Base-by-base conservation (phyloP, 2,888 invertebrate genomes). In the Sinotaia quadrata region DNA sequence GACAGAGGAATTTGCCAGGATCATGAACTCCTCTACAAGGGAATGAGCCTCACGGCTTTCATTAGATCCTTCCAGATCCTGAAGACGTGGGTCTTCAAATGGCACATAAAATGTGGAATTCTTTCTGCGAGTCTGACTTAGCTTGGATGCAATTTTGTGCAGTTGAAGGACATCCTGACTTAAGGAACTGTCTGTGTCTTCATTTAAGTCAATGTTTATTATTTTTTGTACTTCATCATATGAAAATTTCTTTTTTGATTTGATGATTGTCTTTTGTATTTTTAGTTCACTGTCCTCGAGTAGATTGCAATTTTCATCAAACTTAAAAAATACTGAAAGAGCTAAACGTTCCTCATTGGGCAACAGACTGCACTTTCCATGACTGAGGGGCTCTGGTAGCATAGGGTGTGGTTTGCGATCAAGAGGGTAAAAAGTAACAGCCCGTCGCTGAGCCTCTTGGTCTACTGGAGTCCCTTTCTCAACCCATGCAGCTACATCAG, bases 331-430 rank as follows among this genome's bases (percentile, higher is more conserved):
- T 2, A 82, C 70, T 29, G 82, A 80, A 12, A 81, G 58, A 0
- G 80, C 72, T 7, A 73, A 70, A 44, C 82, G 72, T 7, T 65
- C 68, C 59, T 72, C 54, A 24, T 68, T 72, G 24, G 77, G 77
- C 15, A 75, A 52, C 2, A 82, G 71, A 72, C 81, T 81, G 57
- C 76, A 75, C 10, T 71, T 24, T 31, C 75, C 72, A 12, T 71
- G 70, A 67, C 77, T 75, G 3, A 82, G 63, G 37, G 75, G 75
- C 56, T 79, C 76, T n/a, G 82, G 81, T 27, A 82, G 62, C 81
- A 82, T 81, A 44, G 77, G 61, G 29, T 73, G 49, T 7, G 75
- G 69, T 4, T 54, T 67, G 47, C 66, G 56, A 21, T 71, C 47
- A 24, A 68, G 68, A 4, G 66, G 59, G 52, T 78, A 80, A 62